Base-by-base conservation (phyloP, 64 coral and sea anemone species). In the Acropora tenuis region DNA sequence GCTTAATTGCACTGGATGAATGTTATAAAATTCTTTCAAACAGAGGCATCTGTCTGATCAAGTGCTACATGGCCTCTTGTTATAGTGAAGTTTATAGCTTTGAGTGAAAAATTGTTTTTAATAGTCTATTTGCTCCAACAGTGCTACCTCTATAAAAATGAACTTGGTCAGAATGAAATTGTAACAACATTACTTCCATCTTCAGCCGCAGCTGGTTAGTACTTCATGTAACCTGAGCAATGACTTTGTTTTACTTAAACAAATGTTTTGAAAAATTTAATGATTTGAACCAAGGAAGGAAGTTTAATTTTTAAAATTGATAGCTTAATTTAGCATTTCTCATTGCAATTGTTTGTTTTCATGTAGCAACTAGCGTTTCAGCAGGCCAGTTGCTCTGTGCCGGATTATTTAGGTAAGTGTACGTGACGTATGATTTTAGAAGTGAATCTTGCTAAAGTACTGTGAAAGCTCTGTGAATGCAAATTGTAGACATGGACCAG, bases 91-190 rank as follows among this genome's bases (percentile, higher is more conserved):
- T 55, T 55, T 7, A 55, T 7, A 0, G 6, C 0, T 55, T 55
- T 55, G 5, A 2, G 10, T 55, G 0, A 5, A 7, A 55, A 55
- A 7, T 0, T 11, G 10, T 63, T 63, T 63, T 63, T 15, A 63
- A 63, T 63, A 0, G 15, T 0, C 60, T 63, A 3, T 15, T 20
- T 49, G 6, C 48, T 49, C 17, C 17, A 87, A 42, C 82, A 99
- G 97, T 99, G 97, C 71, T 99, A 99, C 80, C 78, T 99, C 17
- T 96, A 99, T 84, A 96, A 96, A 57, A 99, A 99, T 87, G 94
- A 99, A 50, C 78, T 94, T 69, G 97, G 97, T 4, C 97, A 99
- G 60, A 91, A 88, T 73, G 83, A 96, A 40, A 95, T 99, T 47
- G 97, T 99, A 9, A 96, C 97, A 44, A 99, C 97, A 52, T 63